Evolutionary conservation across 2,888 invertebrate species (phyloP), one percentile per base, ranked within the genome.

Genomic region (Sesia apiformis): DNA sequence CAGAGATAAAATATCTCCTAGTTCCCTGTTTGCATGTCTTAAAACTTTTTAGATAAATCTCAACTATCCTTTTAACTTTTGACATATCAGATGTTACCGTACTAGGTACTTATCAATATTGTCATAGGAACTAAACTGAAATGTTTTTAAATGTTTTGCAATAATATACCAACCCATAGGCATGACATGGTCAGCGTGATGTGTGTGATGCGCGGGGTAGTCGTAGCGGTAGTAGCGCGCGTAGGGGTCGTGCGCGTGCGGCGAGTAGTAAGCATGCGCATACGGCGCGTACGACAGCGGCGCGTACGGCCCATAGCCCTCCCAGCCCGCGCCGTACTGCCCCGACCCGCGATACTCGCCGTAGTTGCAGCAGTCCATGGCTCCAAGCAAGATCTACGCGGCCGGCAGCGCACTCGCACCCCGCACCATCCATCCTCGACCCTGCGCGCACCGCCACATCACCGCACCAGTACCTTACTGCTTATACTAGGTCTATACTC

Each of bases 321-420:
- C 67, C 63, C 74, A 76, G 67, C 76, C 61, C 73, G 74, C 69
- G 76, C 70, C 58, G 66, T 74, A 74, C 56, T 73, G 72, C 65
- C 70, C 60, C 74, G 71, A 69, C 70, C 56, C 81, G 71, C 87
- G 85, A 75, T 82, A 86, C 80, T 85, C 85, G 72, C 81, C 80
- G 85, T 87, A 89, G 76, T 87, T 85, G 81, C 88, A 90, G 81
- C 90, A 89, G 72, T 90, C 90, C 90, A 90, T 90, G 63, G 55
- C 56, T 51, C 40, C 66, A 69, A 55, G 67, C 67, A 63, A 67
- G 63, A 70, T 66, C 79, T 79, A 85, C 77, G 83, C 77, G 65
- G 78, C 78, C 64, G 69, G 69, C 76, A 68, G 70, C 76, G 76
- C 81, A 69, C 74, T 63, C 72, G 74, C 72, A 70, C 61, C 63